These are phyloP conservation scores for Ceryle rudis DNA, from an alignment of 2,797 vertebrate species.

Conservation along the genomic window DNA sequence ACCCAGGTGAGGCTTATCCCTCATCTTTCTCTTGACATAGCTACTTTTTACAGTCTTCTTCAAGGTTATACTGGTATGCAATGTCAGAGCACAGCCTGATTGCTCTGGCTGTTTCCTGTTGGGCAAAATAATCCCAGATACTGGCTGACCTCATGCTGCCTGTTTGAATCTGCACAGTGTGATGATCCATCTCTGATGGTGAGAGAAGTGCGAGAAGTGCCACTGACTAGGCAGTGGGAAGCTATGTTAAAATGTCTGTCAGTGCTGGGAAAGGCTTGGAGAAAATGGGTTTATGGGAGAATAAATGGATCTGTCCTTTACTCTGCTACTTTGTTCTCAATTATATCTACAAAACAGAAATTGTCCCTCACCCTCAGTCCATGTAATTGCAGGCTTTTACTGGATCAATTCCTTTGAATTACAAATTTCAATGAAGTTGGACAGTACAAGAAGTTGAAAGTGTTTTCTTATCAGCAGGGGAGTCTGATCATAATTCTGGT, in stretches of 20 bases:
- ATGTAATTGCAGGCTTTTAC: neutral
- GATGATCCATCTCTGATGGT: neutral
- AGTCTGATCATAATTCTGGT: neutral
- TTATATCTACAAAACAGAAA: neutral
- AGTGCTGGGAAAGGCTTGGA: neutral
- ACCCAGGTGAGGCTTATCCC: fast-evolving
- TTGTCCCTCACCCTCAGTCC: neutral
- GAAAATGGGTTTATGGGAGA: neutral
- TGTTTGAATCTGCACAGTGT: neutral
- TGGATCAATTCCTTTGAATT: neutral
- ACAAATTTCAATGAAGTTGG: neutral
- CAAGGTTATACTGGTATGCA: neutral
- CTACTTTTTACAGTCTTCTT: neutral
- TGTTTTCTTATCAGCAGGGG: neutral
- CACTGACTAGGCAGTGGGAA: neutral
- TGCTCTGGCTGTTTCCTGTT: fast-evolving
- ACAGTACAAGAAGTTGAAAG: neutral
- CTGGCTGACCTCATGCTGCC: neutral
- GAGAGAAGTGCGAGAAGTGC: neutral
- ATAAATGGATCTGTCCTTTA: neutral
- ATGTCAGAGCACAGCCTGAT: neutral
- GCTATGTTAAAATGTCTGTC: neutral
- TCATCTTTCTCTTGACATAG: neutral
- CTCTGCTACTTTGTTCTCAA: neutral
- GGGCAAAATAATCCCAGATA: neutral